phyloP scores from a whole-genome alignment of 2,113 vertebrate genomes.

The Tapirus terrestris region DNA sequence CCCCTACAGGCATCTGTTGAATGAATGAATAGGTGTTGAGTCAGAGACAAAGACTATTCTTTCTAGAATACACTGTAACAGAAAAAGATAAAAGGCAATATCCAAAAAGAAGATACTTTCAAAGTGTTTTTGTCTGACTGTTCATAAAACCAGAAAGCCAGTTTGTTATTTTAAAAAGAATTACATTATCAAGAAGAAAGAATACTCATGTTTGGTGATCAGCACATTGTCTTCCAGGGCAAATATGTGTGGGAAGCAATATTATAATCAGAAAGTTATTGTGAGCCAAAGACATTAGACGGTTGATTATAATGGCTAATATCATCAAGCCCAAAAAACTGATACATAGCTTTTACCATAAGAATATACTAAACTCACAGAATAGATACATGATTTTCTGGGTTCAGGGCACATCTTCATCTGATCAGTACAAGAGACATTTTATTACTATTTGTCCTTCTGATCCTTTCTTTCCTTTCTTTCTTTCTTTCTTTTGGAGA shows the following conservation, averaged over 20 bases:
- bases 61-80: neutral
- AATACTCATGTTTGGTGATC: neutral
- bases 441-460: neutral
- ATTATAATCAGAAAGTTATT: slow-evolving; percentile 34
- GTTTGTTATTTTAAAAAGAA: slow-evolving; percentile 34
- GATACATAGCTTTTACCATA: neutral
- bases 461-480: neutral
- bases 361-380: neutral
- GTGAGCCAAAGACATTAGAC: slow-evolving; percentile 1
- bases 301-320: neutral
- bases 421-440: neutral
- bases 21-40: neutral
- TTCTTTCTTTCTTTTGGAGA: neutral
- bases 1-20: neutral
- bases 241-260: neutral
- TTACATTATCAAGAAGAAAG: neutral
- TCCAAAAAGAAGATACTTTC: neutral
- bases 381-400: neutral
- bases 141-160: slow-evolving; percentile 1
- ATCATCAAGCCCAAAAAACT: neutral
- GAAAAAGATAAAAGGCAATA: neutral
- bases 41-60: neutral
- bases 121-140: neutral
- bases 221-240: neutral
- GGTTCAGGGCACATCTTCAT: neutral